Evolutionary conservation across 2,113 vertebrate genomes (phyloP).

Genomic region (Odontophorus gujanensis): DNA sequence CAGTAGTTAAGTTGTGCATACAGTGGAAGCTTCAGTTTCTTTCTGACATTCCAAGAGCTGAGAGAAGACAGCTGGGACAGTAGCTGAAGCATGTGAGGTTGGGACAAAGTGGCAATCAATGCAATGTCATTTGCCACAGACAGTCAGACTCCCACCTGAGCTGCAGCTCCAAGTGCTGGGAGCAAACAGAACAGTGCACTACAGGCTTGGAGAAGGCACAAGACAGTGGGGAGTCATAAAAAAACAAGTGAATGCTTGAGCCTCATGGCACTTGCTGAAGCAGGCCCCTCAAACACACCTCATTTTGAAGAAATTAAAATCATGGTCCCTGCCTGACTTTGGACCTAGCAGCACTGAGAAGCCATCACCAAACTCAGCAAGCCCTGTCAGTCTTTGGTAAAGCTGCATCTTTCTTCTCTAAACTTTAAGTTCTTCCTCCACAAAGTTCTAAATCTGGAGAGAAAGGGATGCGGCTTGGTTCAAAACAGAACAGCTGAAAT

Average conservation of each 20-base stretch:
- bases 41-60: neutral
- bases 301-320: neutral
- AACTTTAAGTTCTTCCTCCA: neutral
- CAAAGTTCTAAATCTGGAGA: neutral
- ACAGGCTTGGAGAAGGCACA: neutral
- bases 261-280: neutral
- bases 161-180: neutral
- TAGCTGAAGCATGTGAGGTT: neutral
- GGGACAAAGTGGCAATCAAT: neutral
- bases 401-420: neutral
- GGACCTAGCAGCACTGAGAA: neutral
- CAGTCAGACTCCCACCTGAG: neutral
- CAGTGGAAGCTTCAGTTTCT: neutral
- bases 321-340: neutral
- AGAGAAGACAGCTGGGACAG: neutral
- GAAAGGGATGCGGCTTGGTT: neutral
- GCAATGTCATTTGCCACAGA: neutral
- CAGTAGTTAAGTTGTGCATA: neutral
- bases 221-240: neutral
- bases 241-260: neutral
- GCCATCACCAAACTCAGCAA: neutral
- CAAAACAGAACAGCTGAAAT: neutral
- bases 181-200: neutral
- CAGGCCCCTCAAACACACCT: neutral
- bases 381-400: accelerated